Evolutionary conservation across 2,113 vertebrate species (phyloP).

Genomic region (Psittacula cyanocephala): DNA sequence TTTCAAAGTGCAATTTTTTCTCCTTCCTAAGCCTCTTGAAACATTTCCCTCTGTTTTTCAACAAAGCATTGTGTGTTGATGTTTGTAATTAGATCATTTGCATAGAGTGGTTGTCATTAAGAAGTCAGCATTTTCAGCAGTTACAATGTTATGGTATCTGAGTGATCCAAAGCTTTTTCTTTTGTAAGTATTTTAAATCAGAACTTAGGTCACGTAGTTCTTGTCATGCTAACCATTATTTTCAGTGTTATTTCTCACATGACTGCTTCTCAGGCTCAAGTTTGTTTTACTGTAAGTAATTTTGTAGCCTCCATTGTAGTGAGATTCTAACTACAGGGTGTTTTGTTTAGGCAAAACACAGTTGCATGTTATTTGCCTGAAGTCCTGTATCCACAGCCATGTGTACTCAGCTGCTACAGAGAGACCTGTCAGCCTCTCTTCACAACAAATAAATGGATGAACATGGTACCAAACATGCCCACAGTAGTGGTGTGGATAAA

Average conservation of each 20-base stretch:
- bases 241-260: neutral
- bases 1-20: neutral
- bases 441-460: neutral
- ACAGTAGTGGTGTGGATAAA: neutral
- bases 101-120: neutral
- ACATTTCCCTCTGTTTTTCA: neutral
- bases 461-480: rapidly evolving
- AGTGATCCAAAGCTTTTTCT: neutral
- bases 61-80: neutral
- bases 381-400: neutral
- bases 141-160: neutral
- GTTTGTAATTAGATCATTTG: slow-evolving; percentile 24
- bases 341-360: neutral
- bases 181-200: neutral
- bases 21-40: neutral
- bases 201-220: neutral
- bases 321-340: neutral
- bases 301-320: neutral
- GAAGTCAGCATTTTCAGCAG: neutral
- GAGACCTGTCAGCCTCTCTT: neutral
- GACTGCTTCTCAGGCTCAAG: neutral
- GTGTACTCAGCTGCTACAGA: neutral
- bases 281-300: neutral
- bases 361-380: neutral
- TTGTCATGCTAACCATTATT: neutral